Evolutionary conservation across 2,888 invertebrate genomes (phyloP).

Genomic region (Charanyca ferruginea): DNA sequence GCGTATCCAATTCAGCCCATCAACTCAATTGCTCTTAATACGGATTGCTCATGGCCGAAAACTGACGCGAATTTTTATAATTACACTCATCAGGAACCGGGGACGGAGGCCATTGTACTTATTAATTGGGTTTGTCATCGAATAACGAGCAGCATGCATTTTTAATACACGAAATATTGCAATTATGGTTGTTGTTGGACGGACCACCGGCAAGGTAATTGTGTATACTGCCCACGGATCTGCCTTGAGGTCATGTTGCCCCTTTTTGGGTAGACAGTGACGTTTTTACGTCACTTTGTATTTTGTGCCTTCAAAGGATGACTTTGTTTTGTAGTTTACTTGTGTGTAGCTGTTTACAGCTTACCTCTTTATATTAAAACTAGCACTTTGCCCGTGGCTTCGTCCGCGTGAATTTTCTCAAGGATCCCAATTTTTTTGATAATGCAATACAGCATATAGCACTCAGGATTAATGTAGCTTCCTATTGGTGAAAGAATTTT

Average conservation of each 20-base stretch:
- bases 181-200: constrained; percentile 46
- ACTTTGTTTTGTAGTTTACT: neutral
- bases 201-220: constrained; percentile 54
- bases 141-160: constrained; percentile 53
- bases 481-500: too few relatives aligned
- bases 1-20: constrained; percentile 88
- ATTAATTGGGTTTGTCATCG: constrained; percentile 71
- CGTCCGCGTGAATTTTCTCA: too few relatives aligned
- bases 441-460: too few relatives aligned
- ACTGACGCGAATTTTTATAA: constrained; percentile 85
- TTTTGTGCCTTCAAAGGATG: constrained; percentile 28
- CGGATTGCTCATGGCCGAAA: constrained; percentile 83
- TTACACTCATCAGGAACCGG: constrained; percentile 71
- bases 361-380: too few relatives aligned
- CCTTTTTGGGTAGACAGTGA: constrained; percentile 42
- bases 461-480: too few relatives aligned
- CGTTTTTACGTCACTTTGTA: constrained; percentile 49
- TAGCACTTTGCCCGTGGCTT: too few relatives aligned
- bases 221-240: constrained; percentile 34
- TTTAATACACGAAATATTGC: constrained; percentile 61
- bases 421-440: too few relatives aligned
- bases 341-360: neutral
- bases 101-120: constrained; percentile 67
- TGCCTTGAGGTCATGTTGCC: constrained; percentile 28
- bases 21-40: constrained; percentile 88